These are phyloP conservation scores for Eurystomus glaucurus DNA, from an alignment of 2,797 vertebrate genomes.

Conservation along the genomic window DNA sequence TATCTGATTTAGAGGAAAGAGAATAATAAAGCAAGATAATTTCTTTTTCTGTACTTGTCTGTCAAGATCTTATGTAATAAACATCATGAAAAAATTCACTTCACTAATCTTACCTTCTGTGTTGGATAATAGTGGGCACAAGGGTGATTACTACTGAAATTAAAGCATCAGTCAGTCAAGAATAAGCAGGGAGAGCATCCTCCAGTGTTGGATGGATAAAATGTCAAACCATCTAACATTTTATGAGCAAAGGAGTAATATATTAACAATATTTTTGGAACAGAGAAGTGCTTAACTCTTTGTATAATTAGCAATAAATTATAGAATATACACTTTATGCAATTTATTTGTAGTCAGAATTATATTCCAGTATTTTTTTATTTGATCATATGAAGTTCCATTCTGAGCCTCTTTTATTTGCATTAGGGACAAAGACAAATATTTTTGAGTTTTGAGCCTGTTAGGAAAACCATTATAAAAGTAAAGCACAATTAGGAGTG, in stretches of 20 bases:
- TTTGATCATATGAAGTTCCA: background rate
- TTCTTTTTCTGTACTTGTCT: background rate
- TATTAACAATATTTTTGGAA: background rate
- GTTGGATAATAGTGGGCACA: background rate
- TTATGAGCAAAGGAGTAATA: background rate
- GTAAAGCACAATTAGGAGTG: background rate
- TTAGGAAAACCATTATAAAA: background rate
- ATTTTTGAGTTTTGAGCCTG: background rate
- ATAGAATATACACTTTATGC: background rate
- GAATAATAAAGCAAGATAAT: background rate
- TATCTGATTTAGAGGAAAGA: background rate
- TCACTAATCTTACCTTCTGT: background rate
- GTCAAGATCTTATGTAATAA: background rate
- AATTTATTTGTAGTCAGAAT: background rate
- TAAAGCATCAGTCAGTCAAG: background rate
- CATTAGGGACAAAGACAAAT: background rate
- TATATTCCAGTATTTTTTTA: background rate
- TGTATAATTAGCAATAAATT: background rate
- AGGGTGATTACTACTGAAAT: background rate
- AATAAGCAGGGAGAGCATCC: background rate
- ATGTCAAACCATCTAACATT: background rate
- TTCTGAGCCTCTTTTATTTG: background rate
- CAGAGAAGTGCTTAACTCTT: background rate
- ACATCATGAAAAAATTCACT: background rate
- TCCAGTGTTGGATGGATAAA: background rate